These are phyloP conservation scores for Oscheius sp. DNA, from an alignment of 2,888 invertebrate genomes.

Conservation along the genomic window DNA sequence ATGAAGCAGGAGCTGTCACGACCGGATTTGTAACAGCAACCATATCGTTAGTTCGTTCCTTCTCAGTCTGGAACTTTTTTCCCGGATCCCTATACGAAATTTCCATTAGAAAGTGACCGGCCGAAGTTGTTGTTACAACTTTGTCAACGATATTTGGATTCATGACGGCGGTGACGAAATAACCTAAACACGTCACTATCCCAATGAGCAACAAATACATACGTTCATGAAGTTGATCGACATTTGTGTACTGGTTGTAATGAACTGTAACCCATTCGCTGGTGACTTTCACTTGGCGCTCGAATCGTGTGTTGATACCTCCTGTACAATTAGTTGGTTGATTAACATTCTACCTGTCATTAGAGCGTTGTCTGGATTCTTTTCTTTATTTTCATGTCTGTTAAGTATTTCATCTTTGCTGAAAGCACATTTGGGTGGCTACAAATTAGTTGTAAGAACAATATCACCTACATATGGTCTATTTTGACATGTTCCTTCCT, in stretches of 20 bases:
- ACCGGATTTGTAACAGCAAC: neutral
- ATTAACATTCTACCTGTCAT: slow-evolving; percentile 3
- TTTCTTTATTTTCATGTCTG: slow-evolving; percentile 30
- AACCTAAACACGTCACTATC: slow-evolving; percentile 35
- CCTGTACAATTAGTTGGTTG: slow-evolving; percentile 28
- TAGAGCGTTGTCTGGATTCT: slow-evolving; percentile 26
- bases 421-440: slow-evolving; percentile 59
- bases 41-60: slow-evolving; percentile 19
- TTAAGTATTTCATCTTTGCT: slow-evolving; percentile 53
- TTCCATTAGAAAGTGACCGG: slow-evolving; percentile 43
- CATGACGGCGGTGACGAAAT: slow-evolving; percentile 38
- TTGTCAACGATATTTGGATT: slow-evolving; percentile 33
- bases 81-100: slow-evolving; percentile 41
- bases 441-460: neutral
- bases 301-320: slow-evolving; percentile 39
- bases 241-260: slow-evolving; percentile 48
- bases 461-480: slow-evolving; percentile 36
- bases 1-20: slow-evolving; percentile 32
- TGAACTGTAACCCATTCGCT: slow-evolving; percentile 53
- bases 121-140: slow-evolving; percentile 1
- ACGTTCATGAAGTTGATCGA: slow-evolving; percentile 38
- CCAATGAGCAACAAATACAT: neutral
- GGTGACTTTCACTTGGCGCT: slow-evolving; percentile 36
- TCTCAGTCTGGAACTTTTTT: neutral
- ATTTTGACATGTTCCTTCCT: slow-evolving; percentile 35